Evolutionary conservation across 2,113 vertebrate genomes (phyloP).

Genomic region (Notothenia rossii): DNA sequence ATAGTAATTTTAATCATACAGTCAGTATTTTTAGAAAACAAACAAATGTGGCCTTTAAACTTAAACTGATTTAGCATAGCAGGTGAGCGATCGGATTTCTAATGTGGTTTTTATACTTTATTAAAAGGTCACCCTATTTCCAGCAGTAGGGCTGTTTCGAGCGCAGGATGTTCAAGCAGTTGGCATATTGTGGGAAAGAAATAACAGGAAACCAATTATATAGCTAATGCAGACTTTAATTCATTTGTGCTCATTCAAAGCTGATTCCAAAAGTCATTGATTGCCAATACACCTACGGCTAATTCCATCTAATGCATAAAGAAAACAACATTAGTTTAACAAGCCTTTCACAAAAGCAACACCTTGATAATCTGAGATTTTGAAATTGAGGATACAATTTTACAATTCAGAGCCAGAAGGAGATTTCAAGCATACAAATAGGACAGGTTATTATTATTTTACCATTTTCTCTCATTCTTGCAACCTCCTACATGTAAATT

Average conservation of each 20-base stretch:
- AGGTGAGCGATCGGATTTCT: constrained; percentile 58
- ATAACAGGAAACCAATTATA: constrained; percentile 32
- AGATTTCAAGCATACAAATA: background rate
- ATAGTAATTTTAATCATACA: constrained; percentile 9
- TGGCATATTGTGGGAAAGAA: constrained; percentile 36
- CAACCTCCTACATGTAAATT: background rate
- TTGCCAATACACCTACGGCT: background rate
- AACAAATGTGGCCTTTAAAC: constrained; percentile 71
- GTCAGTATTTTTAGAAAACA: constrained; percentile 53
- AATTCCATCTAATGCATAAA: background rate
- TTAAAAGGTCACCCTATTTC: constrained; percentile 69
- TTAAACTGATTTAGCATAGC: constrained; percentile 61
- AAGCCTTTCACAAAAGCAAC: background rate
- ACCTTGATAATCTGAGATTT: constrained; percentile 16
- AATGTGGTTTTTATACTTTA: constrained; percentile 45
- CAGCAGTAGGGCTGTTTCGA: constrained; percentile 41
- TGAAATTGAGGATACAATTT: background rate
- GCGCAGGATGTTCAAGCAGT: constrained; percentile 35
- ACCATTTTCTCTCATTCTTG: background rate
- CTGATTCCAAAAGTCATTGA: constrained; percentile 6
- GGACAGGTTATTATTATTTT: background rate
- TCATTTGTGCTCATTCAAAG: constrained; percentile 30
- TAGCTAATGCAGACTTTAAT: constrained; percentile 17
- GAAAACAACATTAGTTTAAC: constrained; percentile 4
- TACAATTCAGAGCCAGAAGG: background rate